Percentiles rank a stretch among this genome's conserved stretches.
phyloP scores from a whole-genome alignment of 2,797 vertebrate genomes.

The Epinephelus malabaricus region DNA sequence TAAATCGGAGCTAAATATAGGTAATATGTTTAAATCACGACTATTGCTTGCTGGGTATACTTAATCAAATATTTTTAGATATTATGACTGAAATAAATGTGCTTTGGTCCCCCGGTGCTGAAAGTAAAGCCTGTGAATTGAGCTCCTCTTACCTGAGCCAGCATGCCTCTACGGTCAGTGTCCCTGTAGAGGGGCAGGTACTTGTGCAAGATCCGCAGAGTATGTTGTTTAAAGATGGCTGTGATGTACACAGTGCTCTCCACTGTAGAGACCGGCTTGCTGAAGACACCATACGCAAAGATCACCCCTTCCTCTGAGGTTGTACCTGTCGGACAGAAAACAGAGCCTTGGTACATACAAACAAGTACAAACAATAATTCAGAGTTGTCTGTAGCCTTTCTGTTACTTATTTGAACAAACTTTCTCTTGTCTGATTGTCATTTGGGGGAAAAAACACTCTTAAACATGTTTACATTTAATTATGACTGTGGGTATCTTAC shows the following conservation, averaged over 20 bases:
- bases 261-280: conserved; percentile 78
- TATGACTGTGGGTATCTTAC: conserved; percentile 6
- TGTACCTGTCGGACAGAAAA: conserved; percentile 75
- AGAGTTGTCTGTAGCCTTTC: neutral
- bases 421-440: neutral
- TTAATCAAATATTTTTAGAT: neutral
- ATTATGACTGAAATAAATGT: neutral
- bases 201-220: conserved; percentile 80
- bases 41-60: too few relatives aligned
- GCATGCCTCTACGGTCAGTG: conserved; percentile 80
- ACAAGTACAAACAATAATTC: neutral
- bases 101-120: neutral
- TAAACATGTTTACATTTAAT: neutral
- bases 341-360: neutral
- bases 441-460: neutral
- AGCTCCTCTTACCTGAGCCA: conserved; percentile 81
- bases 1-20: too few relatives aligned
- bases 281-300: conserved; percentile 83
- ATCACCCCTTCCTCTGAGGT: conserved; percentile 86
- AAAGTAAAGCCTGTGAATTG: neutral
- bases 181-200: conserved; percentile 83
- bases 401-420: neutral
- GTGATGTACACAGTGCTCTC: conserved; percentile 81
- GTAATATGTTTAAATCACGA: too few relatives aligned
- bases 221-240: conserved; percentile 87